These are phyloP conservation scores for Antrozous pallidus DNA, from an alignment of 2,797 vertebrate genomes.

Conservation along the genomic window DNA sequence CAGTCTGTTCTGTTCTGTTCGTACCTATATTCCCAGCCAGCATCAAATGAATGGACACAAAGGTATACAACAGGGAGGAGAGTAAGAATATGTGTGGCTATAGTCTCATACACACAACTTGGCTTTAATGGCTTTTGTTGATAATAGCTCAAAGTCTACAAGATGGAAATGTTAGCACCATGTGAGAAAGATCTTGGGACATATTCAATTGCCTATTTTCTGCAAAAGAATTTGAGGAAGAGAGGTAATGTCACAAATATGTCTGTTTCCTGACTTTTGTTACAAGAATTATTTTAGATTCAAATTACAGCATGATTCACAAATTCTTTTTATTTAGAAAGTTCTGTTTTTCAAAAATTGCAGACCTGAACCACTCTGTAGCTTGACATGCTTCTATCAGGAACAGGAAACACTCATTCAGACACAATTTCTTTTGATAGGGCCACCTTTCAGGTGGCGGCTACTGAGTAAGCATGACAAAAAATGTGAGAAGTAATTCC, in stretches of 20 bases:
- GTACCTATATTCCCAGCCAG: neutral
- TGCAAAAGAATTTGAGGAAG: neutral
- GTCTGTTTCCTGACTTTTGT: neutral
- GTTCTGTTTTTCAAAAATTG: neutral
- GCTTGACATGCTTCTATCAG: neutral
- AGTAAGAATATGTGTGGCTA: neutral
- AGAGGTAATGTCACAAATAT: neutral
- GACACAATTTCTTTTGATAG: neutral
- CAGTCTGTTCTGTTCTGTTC: neutral
- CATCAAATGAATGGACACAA: neutral
- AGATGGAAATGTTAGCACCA: neutral
- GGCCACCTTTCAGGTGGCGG: neutral
- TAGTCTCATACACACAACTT: neutral
- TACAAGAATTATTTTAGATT: neutral
- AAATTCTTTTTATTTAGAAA: neutral
- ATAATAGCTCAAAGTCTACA: neutral
- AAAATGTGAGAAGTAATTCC: neutral
- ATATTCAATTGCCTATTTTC: neutral
- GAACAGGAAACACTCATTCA: neutral
- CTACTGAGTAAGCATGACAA: neutral
- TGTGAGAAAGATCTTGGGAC: neutral
- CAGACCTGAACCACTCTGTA: neutral
- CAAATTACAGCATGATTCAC: neutral
- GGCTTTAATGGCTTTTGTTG: neutral
- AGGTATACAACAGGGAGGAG: neutral